These are phyloP conservation scores for Lucinisca nassula DNA, from an alignment of 2,888 invertebrate genomes.

Conservation along the genomic window DNA sequence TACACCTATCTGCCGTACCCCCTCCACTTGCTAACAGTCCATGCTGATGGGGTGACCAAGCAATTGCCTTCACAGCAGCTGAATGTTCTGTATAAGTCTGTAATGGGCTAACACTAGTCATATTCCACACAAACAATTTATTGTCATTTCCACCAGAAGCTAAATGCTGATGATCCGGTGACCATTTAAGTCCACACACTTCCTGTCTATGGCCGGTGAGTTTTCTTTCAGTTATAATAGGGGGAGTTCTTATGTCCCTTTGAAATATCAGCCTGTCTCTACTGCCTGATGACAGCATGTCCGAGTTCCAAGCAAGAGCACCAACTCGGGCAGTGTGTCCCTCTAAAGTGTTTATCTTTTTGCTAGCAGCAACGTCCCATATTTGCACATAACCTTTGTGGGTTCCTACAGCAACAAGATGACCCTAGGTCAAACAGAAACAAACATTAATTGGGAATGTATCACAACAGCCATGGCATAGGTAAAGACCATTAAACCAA, in stretches of 20 bases:
- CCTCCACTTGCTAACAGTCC: slow-evolving; percentile 98
- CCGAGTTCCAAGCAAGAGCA: slow-evolving; percentile 99
- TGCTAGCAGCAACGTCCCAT: slow-evolving; percentile 98
- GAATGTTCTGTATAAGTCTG: slow-evolving; percentile 99
- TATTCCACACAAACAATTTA: slow-evolving; percentile 96
- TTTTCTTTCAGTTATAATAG: slow-evolving; percentile 87
- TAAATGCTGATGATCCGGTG: slow-evolving; percentile 98
- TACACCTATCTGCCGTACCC: slow-evolving; percentile 99
- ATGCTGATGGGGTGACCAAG: slow-evolving; percentile 99
- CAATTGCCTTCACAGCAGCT: slow-evolving; percentile 98
- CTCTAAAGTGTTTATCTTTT: slow-evolving; percentile 96
- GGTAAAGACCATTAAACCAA: too few relatives aligned
- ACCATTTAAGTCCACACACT: slow-evolving; percentile 99
- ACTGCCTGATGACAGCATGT: slow-evolving; percentile 97
- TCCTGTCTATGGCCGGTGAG: slow-evolving; percentile 98
- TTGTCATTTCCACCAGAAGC: slow-evolving; percentile 99
- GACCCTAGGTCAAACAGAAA: too few relatives aligned
- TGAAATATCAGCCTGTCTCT: slow-evolving; percentile 97
- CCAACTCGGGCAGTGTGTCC: slow-evolving; percentile 95
- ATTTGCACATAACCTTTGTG: slow-evolving; percentile 98
- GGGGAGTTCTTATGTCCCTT: slow-evolving; percentile 93
- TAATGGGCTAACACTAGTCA: slow-evolving; percentile 91
- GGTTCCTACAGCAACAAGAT: slow-evolving; percentile 98
- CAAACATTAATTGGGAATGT: too few relatives aligned
- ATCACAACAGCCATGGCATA: too few relatives aligned